phyloP scores from a whole-genome alignment of 2,888 invertebrate genomes.

The Acleris laterana region DNA sequence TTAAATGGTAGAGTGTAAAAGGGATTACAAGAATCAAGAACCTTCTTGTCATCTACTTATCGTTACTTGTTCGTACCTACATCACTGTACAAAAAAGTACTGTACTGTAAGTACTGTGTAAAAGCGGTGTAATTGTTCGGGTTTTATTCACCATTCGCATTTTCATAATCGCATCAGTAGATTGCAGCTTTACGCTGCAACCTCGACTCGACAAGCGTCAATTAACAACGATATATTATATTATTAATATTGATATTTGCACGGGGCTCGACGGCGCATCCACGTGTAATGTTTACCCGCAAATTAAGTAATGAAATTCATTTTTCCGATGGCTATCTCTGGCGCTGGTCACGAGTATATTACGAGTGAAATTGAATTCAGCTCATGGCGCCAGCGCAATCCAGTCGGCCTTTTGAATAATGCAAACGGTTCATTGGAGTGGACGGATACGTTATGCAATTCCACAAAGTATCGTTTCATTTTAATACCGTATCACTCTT shows the following conservation, averaged over 20 bases:
- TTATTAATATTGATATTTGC: conserved; percentile 43
- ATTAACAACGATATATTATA: conserved; percentile 41
- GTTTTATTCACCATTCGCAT: too few relatives aligned
- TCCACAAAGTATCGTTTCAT: conserved; percentile 56
- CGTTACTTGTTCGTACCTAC: too few relatives aligned
- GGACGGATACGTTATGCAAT: conserved; percentile 58
- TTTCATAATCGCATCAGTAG: background rate
- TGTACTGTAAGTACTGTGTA: too few relatives aligned
- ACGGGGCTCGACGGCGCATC: conserved; percentile 29
- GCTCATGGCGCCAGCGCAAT: conserved; percentile 61
- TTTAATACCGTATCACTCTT: conserved; percentile 40
- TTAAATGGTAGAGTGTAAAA: too few relatives aligned
- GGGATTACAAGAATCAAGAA: too few relatives aligned
- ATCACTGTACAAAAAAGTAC: too few relatives aligned
- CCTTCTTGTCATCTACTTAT: too few relatives aligned
- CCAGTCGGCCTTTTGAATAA: conserved; percentile 77
- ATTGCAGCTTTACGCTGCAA: conserved; percentile 1
- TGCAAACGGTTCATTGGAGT: conserved; percentile 73
- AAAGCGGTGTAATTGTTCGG: too few relatives aligned
- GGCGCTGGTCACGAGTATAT: conserved; percentile 61
- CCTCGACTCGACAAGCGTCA: conserved; percentile 9
- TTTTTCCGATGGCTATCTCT: conserved; percentile 59
- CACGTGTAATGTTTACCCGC: conserved; percentile 52
- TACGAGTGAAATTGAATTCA: conserved; percentile 73
- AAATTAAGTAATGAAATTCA: conserved; percentile 59